Conservation (phyloP, 2,888 invertebrate genomes). For the Eilema sororculum region DNA sequence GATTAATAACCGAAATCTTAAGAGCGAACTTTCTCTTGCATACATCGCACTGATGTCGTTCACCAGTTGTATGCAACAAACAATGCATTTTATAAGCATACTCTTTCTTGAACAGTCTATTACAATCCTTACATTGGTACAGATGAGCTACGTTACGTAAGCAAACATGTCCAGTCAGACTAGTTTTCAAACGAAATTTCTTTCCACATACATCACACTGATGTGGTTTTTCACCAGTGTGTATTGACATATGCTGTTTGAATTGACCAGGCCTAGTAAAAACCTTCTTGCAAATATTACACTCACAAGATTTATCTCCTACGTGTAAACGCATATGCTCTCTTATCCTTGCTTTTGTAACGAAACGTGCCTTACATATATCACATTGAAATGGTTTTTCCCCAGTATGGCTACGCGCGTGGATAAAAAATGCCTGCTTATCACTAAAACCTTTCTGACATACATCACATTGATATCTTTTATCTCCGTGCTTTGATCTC, state of each 20-base stretch:
- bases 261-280: neutral
- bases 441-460: neutral
- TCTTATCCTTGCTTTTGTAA: neutral
- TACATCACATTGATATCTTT: neutral
- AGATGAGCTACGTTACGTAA: neutral
- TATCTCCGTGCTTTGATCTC: neutral
- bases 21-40: neutral
- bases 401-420: neutral
- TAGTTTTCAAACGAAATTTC: neutral
- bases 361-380: neutral
- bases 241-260: neutral
- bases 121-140: neutral
- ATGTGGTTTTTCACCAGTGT: neutral
- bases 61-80: neutral
- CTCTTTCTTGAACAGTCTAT: neutral
- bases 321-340: neutral
- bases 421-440: neutral
- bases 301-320: neutral
- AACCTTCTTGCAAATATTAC: neutral
- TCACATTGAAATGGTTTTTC: constrained; percentile 4
- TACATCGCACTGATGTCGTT: neutral
- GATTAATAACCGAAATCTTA: neutral
- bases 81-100: neutral
- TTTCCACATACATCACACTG: neutral
- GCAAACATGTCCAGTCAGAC: neutral